Base-by-base conservation (phyloP, 1,140 invertebrate species). In the Ephestia elutella region DNA sequence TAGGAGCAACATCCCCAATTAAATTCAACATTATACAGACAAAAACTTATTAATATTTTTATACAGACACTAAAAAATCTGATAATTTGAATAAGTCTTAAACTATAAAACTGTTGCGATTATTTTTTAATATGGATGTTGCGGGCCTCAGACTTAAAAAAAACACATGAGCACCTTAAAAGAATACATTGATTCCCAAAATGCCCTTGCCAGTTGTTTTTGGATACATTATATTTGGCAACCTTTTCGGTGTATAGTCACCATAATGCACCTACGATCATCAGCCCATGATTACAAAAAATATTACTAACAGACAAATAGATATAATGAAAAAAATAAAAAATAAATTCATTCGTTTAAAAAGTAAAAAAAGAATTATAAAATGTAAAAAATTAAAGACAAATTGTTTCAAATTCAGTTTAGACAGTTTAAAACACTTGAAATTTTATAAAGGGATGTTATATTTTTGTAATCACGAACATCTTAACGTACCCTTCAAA, bases 171-270 rank as follows among this genome's bases (percentile, higher is more conserved):
- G 21, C 21, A 25, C 21, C 21, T 25, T 25, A 25, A 25, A 25
- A 25, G 2, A 25, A 25, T 25, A 25, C 7, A 25, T 25, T 25
- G 2, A 25, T 3, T 25, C 21, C 21, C 21, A 25, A 25, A 2
- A 25, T 17, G 13, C 38, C 38, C 38, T 44, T 44, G 38, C 38
- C 38, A 35, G 32, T 44, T 44, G 13, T 15, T 44, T 44, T 44
- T 44, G 38, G 38, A 44, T 44, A 44, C n/a, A 44, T 44, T 44
- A 44, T 44, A 44, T 44, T 44, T 44, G 38, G 38, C 38, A 15
- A n/a, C 38, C 38, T 15, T 17, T 2, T 15, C 13, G 13, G 13
- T 44, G 5, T 44, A n/a, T n/a, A 15, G 38, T 44, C 38, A 44
- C 38, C 38, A 44, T 15, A 17, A 15, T 17, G 38, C 38, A 5